These are phyloP conservation scores for Silurus glanis DNA, from an alignment of 2,113 vertebrate genomes.

Conservation along the genomic window DNA sequence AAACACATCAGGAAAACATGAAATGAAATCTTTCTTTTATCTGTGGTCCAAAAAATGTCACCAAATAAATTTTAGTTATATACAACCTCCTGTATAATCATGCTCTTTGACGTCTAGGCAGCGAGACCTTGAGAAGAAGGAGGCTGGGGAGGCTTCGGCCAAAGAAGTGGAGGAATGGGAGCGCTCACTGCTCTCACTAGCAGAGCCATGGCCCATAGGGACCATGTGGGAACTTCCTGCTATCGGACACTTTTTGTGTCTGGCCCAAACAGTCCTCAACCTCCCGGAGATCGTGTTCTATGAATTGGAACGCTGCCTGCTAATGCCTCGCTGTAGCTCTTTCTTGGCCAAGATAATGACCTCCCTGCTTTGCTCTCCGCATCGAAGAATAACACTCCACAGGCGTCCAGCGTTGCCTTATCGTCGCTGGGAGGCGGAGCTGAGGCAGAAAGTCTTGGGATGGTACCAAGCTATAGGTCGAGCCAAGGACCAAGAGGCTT, in stretches of 20 bases:
- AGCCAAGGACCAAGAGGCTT: slow-evolving; percentile 77
- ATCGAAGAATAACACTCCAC: slow-evolving; percentile 84
- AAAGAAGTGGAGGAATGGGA: slow-evolving; percentile 98
- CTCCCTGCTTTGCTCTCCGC: slow-evolving; percentile 86
- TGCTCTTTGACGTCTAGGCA: slow-evolving; percentile 71
- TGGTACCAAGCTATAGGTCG: slow-evolving; percentile 86
- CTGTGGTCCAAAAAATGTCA: no score
- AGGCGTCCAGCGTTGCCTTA: slow-evolving; percentile 88
- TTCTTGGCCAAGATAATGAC: slow-evolving; percentile 97
- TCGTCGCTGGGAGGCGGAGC: slow-evolving; percentile 87
- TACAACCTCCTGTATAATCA: neutral
- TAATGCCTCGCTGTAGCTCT: slow-evolving; percentile 92
- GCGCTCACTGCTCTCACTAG: slow-evolving; percentile 81
- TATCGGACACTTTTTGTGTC: slow-evolving; percentile 96
- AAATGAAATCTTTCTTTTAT: no score
- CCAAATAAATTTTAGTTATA: no score
- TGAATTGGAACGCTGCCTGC: slow-evolving; percentile 92
- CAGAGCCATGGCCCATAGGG: slow-evolving; percentile 81
- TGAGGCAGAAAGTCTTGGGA: slow-evolving; percentile 84
- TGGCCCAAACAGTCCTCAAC: slow-evolving; percentile 91
- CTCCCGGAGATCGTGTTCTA: slow-evolving; percentile 97
- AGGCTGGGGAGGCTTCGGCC: slow-evolving; percentile 91
- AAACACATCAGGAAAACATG: no score
- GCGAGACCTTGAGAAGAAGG: slow-evolving; percentile 91
- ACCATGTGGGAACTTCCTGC: slow-evolving; percentile 97